Evolutionary conservation across 2,113 vertebrate genomes (phyloP).

Genomic region (Notarius quadriscutis): DNA sequence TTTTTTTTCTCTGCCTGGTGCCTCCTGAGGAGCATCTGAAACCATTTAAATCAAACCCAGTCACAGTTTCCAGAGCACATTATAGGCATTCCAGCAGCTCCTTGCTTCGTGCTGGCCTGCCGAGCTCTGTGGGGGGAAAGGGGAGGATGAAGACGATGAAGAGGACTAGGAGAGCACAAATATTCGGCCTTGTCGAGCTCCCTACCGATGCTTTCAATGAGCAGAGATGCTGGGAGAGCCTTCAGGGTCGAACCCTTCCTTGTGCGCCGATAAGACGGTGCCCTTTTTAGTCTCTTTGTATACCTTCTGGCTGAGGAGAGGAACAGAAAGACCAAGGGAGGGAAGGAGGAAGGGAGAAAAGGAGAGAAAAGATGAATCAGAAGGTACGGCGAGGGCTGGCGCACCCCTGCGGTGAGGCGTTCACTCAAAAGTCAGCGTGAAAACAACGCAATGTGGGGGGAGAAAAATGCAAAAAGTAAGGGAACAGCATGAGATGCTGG

Average conservation of each 20-base stretch:
- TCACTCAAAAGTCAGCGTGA: slow-evolving; percentile 53
- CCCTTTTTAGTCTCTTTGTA: slow-evolving; percentile 64
- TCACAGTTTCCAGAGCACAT: slow-evolving; percentile 76
- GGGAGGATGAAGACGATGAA: slow-evolving; percentile 58
- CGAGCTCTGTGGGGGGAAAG: slow-evolving; percentile 62
- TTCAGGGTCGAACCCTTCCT: slow-evolving; percentile 63
- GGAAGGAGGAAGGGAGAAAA: slow-evolving; percentile 12
- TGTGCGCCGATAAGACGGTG: slow-evolving; percentile 62
- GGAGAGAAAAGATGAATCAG: slow-evolving; percentile 31
- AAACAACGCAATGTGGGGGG: slow-evolving; percentile 52
- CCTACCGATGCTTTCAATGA: slow-evolving; percentile 55
- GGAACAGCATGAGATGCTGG: slow-evolving; percentile 29
- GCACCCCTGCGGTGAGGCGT: slow-evolving; percentile 60
- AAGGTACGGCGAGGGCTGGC: slow-evolving; percentile 47
- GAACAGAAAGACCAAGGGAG: slow-evolving; percentile 33
- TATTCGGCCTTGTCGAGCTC: slow-evolving; percentile 57
- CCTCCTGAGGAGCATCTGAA: slow-evolving; percentile 74
- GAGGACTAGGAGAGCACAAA: slow-evolving; percentile 69
- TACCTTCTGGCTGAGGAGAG: slow-evolving; percentile 56
- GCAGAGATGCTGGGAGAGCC: slow-evolving; percentile 48
- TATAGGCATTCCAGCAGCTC: slow-evolving; percentile 74
- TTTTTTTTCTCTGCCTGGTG: slow-evolving; percentile 41
- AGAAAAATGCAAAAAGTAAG: slow-evolving; percentile 8
- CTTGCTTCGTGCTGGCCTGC: slow-evolving; percentile 61
- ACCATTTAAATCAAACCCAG: slow-evolving; percentile 77